A percentile compares a stretch with the other conserved stretches of the same genome.
phyloP scores from a whole-genome alignment of 2,888 invertebrate species.

The Argyra leucocephala region DNA sequence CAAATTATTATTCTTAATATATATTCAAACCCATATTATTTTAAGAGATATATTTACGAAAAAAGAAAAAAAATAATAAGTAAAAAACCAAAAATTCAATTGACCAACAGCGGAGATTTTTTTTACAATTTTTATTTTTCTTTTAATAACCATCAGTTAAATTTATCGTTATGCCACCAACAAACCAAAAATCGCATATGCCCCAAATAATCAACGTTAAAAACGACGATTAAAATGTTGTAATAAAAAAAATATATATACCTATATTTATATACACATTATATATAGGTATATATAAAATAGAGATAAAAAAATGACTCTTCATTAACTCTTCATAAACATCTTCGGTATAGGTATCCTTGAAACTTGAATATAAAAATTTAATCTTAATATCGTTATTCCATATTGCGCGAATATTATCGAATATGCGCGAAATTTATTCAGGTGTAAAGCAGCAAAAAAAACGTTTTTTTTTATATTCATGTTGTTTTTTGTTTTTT shows the following conservation, averaged over 20 bases:
- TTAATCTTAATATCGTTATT: too few species aligned
- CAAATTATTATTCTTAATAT: too few species aligned
- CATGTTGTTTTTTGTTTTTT: background rate
- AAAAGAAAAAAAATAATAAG: too few species aligned
- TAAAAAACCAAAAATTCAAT: too few species aligned
- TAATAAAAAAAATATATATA: background rate
- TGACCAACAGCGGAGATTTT: background rate
- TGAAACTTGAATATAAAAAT: background rate
- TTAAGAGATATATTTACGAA: too few species aligned
- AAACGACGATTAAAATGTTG: background rate
- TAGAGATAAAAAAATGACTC: background rate
- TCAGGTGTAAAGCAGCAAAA: background rate
- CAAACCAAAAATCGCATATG: background rate
- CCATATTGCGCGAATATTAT: background rate
- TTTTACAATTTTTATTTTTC: background rate
- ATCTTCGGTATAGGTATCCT: background rate
- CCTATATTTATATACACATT: too few species aligned
- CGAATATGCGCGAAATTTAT: background rate
- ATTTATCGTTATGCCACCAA: background rate
- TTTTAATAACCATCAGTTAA: background rate
- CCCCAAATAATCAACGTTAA: background rate
- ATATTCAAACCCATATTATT: too few species aligned
- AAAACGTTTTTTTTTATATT: background rate
- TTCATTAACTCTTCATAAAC: background rate
- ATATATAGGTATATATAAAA: too few species aligned